Base-by-base conservation (phyloP, 2,888 invertebrate genomes). In the Tribolium freemani region DNA sequence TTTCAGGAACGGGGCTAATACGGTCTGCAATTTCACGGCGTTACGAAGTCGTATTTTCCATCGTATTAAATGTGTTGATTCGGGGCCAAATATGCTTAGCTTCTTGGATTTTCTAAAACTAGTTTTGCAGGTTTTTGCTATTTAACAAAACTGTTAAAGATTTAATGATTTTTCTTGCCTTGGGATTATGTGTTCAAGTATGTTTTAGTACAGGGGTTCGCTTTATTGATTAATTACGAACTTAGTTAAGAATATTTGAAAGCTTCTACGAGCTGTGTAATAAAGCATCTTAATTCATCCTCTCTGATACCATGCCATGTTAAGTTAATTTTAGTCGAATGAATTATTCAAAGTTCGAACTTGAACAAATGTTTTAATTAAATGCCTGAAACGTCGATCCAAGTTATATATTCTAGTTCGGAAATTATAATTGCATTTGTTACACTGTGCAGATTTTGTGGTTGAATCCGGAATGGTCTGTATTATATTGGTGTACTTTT, bases 311-410 rank as follows among this genome's bases (percentile, higher is more conserved):
- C 9, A 16, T 21, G 53, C n/a, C 6, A 53, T 20, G 20, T 26
- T 10, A 11, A 56, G 30, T 56, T 21, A 10, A 30, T 26, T 56
- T 56, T 21, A 56, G 11, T 21, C 10, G 20, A 20, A 56, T 56
- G 54, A 56, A 56, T 56, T 21, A 58, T 58, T 58, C 45, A 45
- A 48, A 38, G 38, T 58, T 38, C 57, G 11, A 58, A 58, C 57
- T 58, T 45, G 45, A 58, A 58, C 57, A 58, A 56, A 56, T 56
- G 56, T 38, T 58, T 11, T 58, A 58, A 38, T 58, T 58, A 58
- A 58, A 58, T 44, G 44, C 21, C 9, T 21, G 54, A 30, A 21
- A 56, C 26, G 31, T 30, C 31, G 31, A 56, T 10, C 31, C 31
- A 13, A 56, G 30, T 56, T 30, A 56, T 4, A 31, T 56, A 56